Conservation (phyloP, 2,113 vertebrate genomes). For the Anolis carolinensis region DNA sequence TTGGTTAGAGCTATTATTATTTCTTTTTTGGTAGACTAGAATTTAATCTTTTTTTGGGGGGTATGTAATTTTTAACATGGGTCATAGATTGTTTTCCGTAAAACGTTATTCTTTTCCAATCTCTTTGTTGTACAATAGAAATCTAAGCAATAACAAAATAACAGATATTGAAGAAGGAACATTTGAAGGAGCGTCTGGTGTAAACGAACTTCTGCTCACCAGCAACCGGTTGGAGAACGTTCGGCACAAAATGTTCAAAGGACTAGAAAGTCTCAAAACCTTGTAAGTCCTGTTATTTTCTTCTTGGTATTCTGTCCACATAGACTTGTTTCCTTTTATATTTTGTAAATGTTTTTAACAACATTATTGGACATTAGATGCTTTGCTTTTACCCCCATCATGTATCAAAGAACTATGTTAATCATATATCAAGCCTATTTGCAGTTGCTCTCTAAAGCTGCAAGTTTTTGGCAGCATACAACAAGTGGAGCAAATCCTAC, state of each 20-base stretch:
- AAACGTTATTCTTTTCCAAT: constrained; percentile 5
- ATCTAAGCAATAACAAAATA: constrained; percentile 98
- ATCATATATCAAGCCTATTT: background rate
- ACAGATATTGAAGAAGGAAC: constrained; percentile 97
- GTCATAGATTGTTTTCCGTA: constrained; percentile 10
- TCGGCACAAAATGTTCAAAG: constrained; percentile 93
- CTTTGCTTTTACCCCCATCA: background rate
- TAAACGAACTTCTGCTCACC: constrained; percentile 93
- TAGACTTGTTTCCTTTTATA: background rate
- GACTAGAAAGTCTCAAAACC: constrained; percentile 91
- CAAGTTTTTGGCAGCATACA: constrained; percentile 17
- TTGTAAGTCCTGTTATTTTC: constrained; percentile 80
- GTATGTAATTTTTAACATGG: background rate
- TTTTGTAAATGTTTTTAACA: background rate
- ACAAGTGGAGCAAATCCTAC: background rate
- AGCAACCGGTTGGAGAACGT: constrained; percentile 93
- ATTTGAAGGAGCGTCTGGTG: constrained; percentile 92
- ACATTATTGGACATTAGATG: background rate
- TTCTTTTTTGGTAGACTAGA: background rate
- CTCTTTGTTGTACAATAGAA: constrained; percentile 76
- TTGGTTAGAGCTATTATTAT: background rate
- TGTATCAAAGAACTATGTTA: background rate
- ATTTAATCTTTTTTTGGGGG: background rate
- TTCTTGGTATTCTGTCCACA: background rate
- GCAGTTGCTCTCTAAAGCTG: background rate